phyloP scores from a whole-genome alignment of 2,113 vertebrate genomes.

The Eudorcas thomsonii region DNA sequence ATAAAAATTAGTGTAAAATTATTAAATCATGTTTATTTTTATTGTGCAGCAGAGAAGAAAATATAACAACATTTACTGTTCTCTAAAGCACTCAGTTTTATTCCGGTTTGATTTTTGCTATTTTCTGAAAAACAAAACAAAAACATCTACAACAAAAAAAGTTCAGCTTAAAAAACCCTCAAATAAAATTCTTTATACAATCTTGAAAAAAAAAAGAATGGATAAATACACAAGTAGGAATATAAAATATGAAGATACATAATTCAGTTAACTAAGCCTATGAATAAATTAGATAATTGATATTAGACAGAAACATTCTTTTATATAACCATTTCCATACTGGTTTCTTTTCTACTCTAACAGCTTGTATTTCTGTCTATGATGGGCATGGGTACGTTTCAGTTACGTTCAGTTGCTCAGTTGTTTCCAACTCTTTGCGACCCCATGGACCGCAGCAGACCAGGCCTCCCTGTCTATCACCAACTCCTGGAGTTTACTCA shows the following conservation, averaged over 20 bases:
- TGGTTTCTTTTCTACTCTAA: background rate
- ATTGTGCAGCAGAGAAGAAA: background rate
- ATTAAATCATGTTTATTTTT: background rate
- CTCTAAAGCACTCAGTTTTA: background rate
- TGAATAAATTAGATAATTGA: background rate
- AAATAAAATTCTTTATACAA: background rate
- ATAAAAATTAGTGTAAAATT: background rate
- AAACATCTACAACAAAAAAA: background rate
- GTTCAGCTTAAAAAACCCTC: background rate
- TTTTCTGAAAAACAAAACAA: background rate
- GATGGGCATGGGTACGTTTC: background rate
- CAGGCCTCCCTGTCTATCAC: background rate
- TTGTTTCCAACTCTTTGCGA: background rate
- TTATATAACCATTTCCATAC: background rate
- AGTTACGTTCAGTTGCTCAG: background rate
- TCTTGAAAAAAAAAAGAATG: background rate
- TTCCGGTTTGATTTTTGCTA: background rate
- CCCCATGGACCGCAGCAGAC: background rate
- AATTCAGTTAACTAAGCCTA: conserved; percentile 15
- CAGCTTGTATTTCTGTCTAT: background rate
- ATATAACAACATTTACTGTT: background rate
- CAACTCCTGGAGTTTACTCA: background rate
- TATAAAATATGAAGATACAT: background rate
- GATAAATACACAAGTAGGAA: background rate
- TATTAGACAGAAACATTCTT: background rate